These are phyloP conservation scores for Solenopsis fugax DNA, from an alignment of 1,140 invertebrate species.

Conservation along the genomic window DNA sequence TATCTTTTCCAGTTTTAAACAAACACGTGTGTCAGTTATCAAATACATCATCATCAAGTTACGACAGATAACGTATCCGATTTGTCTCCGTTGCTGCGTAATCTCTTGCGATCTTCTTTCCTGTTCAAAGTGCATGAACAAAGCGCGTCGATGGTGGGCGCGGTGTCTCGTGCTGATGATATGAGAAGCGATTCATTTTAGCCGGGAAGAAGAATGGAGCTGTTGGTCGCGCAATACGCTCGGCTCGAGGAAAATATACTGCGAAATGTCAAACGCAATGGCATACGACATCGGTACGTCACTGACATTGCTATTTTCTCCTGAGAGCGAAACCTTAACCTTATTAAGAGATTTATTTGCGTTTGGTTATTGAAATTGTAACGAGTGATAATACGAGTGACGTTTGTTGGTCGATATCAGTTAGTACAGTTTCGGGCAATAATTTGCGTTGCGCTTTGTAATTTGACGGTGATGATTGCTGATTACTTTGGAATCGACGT, in stretches of 20 bases:
- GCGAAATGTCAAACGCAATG: slow-evolving; percentile 68
- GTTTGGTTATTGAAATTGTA: neutral
- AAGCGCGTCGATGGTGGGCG: too few relatives aligned
- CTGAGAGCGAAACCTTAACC: slow-evolving; percentile 53
- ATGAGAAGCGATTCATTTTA: slow-evolving; percentile 18
- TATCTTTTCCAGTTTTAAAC: too few relatives aligned
- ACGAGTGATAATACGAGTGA: too few relatives aligned
- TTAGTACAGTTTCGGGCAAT: too few relatives aligned
- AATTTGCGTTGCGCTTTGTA: too few relatives aligned
- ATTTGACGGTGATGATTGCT: too few relatives aligned
- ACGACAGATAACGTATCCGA: too few relatives aligned
- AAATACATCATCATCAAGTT: too few relatives aligned
- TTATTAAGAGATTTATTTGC: neutral
- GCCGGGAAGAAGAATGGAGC: slow-evolving; percentile 61
- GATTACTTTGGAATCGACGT: too few relatives aligned
- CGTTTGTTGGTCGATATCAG: neutral
- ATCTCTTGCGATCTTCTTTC: slow-evolving; percentile 16
- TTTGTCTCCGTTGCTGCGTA: neutral
- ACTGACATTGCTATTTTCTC: neutral
- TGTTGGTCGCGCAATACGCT: slow-evolving; percentile 57
- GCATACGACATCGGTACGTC: slow-evolving; percentile 73
- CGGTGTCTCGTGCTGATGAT: slow-evolving; percentile 33
- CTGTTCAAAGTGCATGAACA: neutral
- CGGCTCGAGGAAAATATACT: slow-evolving; percentile 70
- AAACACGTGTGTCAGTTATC: too few relatives aligned